Evolutionary conservation across 1,140 invertebrate species (phyloP).

Genomic region (Drosophila pseudoobscura): DNA sequence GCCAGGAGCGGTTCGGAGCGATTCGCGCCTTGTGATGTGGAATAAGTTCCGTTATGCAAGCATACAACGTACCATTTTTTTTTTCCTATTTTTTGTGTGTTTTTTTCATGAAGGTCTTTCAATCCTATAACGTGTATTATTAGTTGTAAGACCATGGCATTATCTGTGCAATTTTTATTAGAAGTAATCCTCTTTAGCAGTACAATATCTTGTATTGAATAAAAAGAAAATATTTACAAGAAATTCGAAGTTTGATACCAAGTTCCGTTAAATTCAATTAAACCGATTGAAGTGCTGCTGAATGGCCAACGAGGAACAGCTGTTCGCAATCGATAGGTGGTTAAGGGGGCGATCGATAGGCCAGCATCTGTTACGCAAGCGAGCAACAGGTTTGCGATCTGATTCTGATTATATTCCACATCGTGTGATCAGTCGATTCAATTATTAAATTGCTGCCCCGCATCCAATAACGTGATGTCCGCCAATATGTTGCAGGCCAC

Average conservation of each 20-base stretch:
- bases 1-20: constrained; percentile 36
- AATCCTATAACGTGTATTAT: constrained; percentile 11
- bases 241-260: neutral
- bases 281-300: constrained; percentile 10
- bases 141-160: constrained; percentile 32
- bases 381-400: constrained; percentile 57
- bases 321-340: constrained; percentile 12
- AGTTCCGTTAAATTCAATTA: constrained; percentile 24
- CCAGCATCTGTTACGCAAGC: constrained; percentile 28
- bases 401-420: constrained; percentile 42
- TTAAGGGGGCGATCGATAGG: constrained; percentile 7
- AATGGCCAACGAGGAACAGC: constrained; percentile 1
- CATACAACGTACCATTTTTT: constrained; percentile 18
- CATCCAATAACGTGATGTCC: constrained; percentile 35
- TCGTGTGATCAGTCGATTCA: constrained; percentile 12
- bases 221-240: neutral
- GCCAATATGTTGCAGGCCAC: constrained; percentile 54
- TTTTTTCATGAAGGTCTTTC: constrained; percentile 7
- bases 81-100: constrained; percentile 32
- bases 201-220: neutral
- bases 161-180: constrained; percentile 30
- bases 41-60: constrained; percentile 57
- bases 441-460: neutral
- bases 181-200: neutral
- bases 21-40: constrained; percentile 66